Conservation (phyloP, 2,113 vertebrate genomes). For the Osmerus mordax region DNA sequence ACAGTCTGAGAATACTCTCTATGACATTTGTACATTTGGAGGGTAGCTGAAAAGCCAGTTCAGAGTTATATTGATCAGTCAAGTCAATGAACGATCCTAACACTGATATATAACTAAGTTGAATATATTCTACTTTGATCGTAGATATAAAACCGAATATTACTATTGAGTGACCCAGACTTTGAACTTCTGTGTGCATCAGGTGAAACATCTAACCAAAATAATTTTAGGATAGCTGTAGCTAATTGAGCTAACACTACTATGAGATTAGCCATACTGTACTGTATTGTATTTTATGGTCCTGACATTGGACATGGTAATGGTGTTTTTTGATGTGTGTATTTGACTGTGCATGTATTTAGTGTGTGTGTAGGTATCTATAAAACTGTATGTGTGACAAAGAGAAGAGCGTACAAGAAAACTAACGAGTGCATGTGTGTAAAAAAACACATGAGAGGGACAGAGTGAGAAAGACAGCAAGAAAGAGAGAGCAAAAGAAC, state of each 20-base stretch:
- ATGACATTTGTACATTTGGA: background rate
- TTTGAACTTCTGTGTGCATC: background rate
- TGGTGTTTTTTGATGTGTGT: background rate
- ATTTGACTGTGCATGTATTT: background rate
- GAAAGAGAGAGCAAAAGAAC: too few relatives aligned
- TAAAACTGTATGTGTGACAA: background rate
- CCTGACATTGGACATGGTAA: background rate
- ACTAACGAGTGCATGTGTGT: too few relatives aligned
- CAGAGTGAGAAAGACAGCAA: too few relatives aligned
- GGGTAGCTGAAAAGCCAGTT: background rate
- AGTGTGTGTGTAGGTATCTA: background rate
- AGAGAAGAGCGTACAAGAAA: too few relatives aligned
- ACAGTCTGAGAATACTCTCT: too few relatives aligned
- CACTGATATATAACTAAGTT: background rate
- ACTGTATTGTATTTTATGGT: background rate
- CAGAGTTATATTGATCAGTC: background rate
- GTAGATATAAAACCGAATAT: background rate
- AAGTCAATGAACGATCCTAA: background rate
- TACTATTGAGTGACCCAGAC: constrained; percentile 1
- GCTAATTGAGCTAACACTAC: background rate
- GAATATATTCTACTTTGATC: too few relatives aligned
- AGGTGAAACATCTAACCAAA: background rate
- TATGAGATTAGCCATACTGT: background rate
- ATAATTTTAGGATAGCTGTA: too few relatives aligned
- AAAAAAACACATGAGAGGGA: too few relatives aligned